Conservation (phyloP, 2,888 invertebrate species). For the Syrphus vitripennis region DNA sequence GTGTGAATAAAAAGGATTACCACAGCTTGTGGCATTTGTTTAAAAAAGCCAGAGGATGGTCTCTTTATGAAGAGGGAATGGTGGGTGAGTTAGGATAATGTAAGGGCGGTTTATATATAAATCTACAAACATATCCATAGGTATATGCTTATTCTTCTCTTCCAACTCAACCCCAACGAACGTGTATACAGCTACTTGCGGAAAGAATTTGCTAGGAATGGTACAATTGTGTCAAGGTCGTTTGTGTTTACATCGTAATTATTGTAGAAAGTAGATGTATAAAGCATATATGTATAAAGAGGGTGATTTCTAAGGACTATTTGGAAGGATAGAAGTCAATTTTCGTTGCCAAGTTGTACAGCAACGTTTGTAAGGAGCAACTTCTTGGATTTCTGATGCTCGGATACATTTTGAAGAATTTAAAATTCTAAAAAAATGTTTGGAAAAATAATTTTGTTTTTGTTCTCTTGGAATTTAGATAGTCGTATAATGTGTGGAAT, state of each 20-base stretch:
- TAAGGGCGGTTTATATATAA: constrained; percentile 36
- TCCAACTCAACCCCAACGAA: constrained; percentile 18
- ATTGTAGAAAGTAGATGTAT: constrained; percentile 36
- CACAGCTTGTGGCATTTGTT: constrained; percentile 69
- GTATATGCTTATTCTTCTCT: constrained; percentile 34
- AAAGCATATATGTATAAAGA: background rate
- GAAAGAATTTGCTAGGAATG: constrained; percentile 33
- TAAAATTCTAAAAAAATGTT: constrained; percentile 6
- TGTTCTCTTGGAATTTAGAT: background rate
- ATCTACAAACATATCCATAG: background rate
- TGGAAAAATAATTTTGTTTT: background rate
- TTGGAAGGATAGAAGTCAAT: background rate
- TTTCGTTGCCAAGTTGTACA: background rate
- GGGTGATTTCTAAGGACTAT: constrained; percentile 3
- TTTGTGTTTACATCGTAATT: constrained; percentile 60
- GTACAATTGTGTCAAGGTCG: constrained; percentile 66
- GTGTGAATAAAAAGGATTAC: constrained; percentile 72
- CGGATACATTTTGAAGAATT: constrained; percentile 15
- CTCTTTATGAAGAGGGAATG: background rate
- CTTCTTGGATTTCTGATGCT: constrained; percentile 10
- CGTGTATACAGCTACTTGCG: constrained; percentile 34
- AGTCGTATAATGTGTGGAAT: background rate
- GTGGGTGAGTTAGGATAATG: constrained; percentile 44
- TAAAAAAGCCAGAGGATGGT: constrained; percentile 37
- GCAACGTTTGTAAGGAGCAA: background rate